phyloP scores from a whole-genome alignment of 2,797 vertebrate genomes.

The Meriones psammophilus region DNA sequence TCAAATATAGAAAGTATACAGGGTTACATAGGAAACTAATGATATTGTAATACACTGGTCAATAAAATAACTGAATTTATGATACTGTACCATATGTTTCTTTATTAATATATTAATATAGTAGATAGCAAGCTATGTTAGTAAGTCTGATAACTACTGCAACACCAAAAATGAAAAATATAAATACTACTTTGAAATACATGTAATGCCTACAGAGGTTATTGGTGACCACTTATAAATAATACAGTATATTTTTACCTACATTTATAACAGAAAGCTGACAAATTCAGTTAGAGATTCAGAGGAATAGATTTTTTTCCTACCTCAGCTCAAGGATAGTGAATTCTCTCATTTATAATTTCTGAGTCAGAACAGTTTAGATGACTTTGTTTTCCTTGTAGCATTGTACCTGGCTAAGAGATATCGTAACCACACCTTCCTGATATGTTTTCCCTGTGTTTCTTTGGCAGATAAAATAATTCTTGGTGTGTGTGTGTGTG shows the following conservation, averaged over 20 bases:
- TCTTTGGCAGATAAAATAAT: not conserved
- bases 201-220: not conserved
- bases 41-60: not conserved
- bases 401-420: not conserved
- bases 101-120: constrained; percentile 25
- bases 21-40: not conserved
- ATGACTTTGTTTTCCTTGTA: not conserved
- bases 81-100: not conserved
- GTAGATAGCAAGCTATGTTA: constrained; percentile 4
- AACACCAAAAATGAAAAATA: constrained; percentile 7
- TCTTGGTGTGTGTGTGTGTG: not conserved
- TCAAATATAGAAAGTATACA: not conserved
- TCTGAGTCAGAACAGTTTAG: constrained; percentile 4
- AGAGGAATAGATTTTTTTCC: not conserved
- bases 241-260: not conserved
- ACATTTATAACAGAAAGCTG: constrained; percentile 2
- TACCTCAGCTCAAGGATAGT: not conserved
- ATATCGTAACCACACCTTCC: not conserved
- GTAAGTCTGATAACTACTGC: not conserved
- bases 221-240: not conserved
- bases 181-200: constrained; percentile 19
- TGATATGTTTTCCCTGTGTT: not conserved
- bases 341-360: not conserved
- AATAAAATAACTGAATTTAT: constrained; percentile 3
- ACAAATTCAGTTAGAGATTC: not conserved